Evolutionary conservation across 2,113 vertebrate genomes (phyloP), one percentile per base, ranked within the genome.

Genomic region (Gadus chalcogrammus): DNA sequence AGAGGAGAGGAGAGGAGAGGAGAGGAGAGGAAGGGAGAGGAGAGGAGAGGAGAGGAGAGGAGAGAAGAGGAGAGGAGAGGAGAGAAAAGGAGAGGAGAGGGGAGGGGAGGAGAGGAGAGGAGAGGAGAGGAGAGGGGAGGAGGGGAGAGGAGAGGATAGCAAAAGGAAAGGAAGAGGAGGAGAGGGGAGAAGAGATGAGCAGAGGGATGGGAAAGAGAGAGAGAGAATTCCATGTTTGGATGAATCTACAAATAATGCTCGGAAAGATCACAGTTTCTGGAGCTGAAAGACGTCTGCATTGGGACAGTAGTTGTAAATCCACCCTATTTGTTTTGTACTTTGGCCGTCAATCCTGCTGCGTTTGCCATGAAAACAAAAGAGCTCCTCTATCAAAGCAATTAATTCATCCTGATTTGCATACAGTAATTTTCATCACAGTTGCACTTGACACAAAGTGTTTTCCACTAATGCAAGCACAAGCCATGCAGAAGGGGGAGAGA

Each of bases 381-480:
- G 38, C 64, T 20, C 64, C 12, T 15, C 76, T 79, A 81, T n/a
- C 55, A 68, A 52, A 77, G 76, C 72, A 56, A 84, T 83, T 82
- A 84, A 83, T 87, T 78, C 79, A 76, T 67, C 71, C 80, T 79
- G 84, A 89, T 87, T 86, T 85, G 79, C 85, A 88, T 85, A 85
- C 60, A 79, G 71, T 84, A 81, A 81, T 79, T 82, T 79, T 76
- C 68, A 72, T 78, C 84, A 76, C 85, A 84, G 82, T 86, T 84
- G 82, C 86, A 87, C 88, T 88, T 86, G 85, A 87, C 82, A 68
- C 80, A 77, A 77, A 88, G 84, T 83, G 87, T 87, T 82, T 86
- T 88, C 82, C 77, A 72, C 78, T 71, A 80, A 80, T 70, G 78
- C 77, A 64, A 80, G 72, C 75, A 75, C 67, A 76, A 70, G 76